Evolutionary conservation across 2,888 invertebrate species (phyloP).

Genomic region (Carpatolechia fugitivella): DNA sequence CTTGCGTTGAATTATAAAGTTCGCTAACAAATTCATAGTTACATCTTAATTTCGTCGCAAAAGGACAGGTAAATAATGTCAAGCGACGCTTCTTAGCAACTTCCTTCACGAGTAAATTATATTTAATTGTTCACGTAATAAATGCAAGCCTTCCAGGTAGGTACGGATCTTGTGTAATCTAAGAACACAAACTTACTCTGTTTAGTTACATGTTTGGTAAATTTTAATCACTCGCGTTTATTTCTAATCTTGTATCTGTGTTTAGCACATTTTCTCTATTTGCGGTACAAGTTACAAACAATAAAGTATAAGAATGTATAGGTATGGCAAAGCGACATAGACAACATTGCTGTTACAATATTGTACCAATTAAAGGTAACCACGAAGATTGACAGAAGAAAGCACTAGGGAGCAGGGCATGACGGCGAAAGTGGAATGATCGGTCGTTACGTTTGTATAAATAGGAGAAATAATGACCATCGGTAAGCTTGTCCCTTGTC

Average conservation of each 20-base stretch:
- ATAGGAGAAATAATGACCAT: conserved; percentile 41
- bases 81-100: background rate
- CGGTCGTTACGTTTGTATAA: conserved; percentile 44
- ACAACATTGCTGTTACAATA: conserved; percentile 37
- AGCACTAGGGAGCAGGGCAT: conserved; percentile 48
- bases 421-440: conserved; percentile 55
- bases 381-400: conserved; percentile 62
- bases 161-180: background rate
- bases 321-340: conserved; percentile 17
- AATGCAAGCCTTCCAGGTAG: background rate
- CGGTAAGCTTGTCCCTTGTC: conserved; percentile 36
- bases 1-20: too few species aligned
- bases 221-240: too few species aligned
- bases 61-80: background rate
- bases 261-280: background rate
- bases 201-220: too few species aligned
- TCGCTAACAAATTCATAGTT: background rate
- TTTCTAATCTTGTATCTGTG: too few species aligned
- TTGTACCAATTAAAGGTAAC: conserved; percentile 58
- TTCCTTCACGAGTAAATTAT: background rate
- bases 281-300: background rate
- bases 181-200: too few species aligned
- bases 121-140: background rate
- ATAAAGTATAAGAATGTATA: conserved; percentile 19
- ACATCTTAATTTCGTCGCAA: background rate